These are phyloP conservation scores for Scaptomyza tumidula DNA, from an alignment of 2,888 invertebrate species.

Conservation along the genomic window DNA sequence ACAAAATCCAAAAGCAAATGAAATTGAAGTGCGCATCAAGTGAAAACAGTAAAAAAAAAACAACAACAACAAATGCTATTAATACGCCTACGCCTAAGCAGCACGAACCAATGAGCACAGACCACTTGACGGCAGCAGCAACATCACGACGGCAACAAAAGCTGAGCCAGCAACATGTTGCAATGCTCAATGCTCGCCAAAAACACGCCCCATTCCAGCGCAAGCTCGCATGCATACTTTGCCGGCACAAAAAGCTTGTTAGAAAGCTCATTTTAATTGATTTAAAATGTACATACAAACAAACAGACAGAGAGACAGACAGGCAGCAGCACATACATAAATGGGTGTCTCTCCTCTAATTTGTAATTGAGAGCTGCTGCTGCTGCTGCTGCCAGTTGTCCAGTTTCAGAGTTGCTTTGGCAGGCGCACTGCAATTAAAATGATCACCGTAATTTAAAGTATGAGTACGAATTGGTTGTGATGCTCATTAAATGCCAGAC, in stretches of 20 bases:
- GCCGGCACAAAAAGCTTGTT: constrained; percentile 45
- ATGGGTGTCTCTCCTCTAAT: constrained; percentile 23
- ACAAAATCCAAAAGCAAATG: constrained; percentile 27
- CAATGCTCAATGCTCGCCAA: constrained; percentile 43
- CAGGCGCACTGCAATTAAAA: constrained; percentile 81
- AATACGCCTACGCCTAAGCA: constrained; percentile 65
- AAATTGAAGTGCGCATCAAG: constrained; percentile 50
- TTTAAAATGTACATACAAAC: constrained; percentile 47
- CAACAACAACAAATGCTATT: constrained; percentile 23
- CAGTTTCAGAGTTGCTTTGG: constrained; percentile 30
- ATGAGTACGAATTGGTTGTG: constrained; percentile 58
- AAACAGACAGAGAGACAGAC: constrained; percentile 8
- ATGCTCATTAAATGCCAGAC: constrained; percentile 57
- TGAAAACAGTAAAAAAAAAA: constrained; percentile 34
- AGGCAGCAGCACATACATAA: constrained; percentile 1
- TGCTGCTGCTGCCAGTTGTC: constrained; percentile 10
- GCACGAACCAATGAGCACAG: constrained; percentile 57
- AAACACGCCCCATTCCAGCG: constrained; percentile 57
- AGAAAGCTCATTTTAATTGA: constrained; percentile 66
- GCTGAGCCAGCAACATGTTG: constrained; percentile 65
- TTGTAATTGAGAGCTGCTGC: constrained; percentile 38
- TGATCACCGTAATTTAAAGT: constrained; percentile 75
- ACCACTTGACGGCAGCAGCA: constrained; percentile 45
- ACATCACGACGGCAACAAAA: constrained; percentile 33
- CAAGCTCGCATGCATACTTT: constrained; percentile 26